Conservation (phyloP, 2,888 invertebrate genomes). For the Ormyrus nitidulus region DNA sequence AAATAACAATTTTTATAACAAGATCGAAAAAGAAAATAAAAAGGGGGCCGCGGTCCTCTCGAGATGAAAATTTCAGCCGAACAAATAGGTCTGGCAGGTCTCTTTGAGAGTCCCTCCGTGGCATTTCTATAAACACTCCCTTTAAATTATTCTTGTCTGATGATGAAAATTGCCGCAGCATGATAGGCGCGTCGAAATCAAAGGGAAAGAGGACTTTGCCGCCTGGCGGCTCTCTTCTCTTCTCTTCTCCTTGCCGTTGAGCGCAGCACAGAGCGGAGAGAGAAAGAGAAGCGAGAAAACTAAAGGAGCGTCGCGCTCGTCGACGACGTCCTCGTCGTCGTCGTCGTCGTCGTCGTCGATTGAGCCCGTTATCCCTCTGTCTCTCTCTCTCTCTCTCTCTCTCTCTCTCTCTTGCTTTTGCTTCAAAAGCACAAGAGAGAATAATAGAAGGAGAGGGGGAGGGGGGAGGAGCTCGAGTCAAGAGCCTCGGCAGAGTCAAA, state of each 20-base stretch:
- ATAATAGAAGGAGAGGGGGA: slow-evolving; percentile 18
- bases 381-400: not conserved
- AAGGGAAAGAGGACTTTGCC: slow-evolving; percentile 14
- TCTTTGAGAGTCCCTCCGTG: no score
- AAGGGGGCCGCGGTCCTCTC: no score
- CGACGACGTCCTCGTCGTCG: slow-evolving; percentile 2
- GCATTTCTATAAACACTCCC: not conserved
- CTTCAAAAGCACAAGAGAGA: slow-evolving; percentile 7
- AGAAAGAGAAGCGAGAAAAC: no score
- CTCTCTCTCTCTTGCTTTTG: not conserved
- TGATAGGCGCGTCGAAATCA: slow-evolving; percentile 18
- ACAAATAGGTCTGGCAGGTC: no score
- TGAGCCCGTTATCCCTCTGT: slow-evolving; percentile 24
- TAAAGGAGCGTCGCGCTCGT: not conserved
- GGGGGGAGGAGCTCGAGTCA: not conserved
- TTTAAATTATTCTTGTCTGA: slow-evolving; percentile 18
- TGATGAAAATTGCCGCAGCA: slow-evolving; percentile 15
- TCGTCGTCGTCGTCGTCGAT: slow-evolving; percentile 24
- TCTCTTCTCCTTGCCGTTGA: not conserved
- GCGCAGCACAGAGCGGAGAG: not conserved
- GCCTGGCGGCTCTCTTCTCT: not conserved
- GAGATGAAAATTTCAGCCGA: no score
- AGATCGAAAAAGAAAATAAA: no score
- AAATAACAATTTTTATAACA: no score
- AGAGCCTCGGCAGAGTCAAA: slow-evolving; percentile 18